phyloP scores from a whole-genome alignment of 2,797 vertebrate species.

The Hafferia zeledoni region DNA sequence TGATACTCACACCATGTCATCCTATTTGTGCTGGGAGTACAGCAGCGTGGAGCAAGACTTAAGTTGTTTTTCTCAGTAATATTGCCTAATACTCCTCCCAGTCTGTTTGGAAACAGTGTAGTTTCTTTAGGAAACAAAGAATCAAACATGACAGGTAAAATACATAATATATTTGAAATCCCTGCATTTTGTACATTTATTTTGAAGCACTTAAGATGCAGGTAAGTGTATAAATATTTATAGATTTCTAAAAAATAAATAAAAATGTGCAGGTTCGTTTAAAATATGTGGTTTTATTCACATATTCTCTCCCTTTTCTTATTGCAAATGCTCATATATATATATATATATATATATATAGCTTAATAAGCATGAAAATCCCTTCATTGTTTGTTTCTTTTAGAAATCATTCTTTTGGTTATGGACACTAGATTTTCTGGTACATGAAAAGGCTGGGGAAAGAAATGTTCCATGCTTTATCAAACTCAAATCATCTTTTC shows the following conservation, averaged over 20 bases:
- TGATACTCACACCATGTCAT: constrained; percentile 79
- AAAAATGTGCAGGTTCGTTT: constrained; percentile 47
- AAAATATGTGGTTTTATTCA: constrained; percentile 36
- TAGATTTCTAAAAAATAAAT: constrained; percentile 60
- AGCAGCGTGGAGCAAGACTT: constrained; percentile 61
- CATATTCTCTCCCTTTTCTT: constrained; percentile 44
- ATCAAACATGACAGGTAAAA: constrained; percentile 58
- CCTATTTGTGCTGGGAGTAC: constrained; percentile 72
- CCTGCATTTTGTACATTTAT: constrained; percentile 49
- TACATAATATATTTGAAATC: constrained; percentile 52
- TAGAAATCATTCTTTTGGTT: constrained; percentile 55
- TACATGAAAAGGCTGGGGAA: constrained; percentile 1
- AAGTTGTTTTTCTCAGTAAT: constrained; percentile 70
- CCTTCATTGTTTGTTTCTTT: constrained; percentile 37
- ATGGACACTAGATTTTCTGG: constrained; percentile 16
- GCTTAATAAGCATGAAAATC: constrained; percentile 65
- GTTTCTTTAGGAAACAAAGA: constrained; percentile 61
- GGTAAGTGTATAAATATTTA: constrained; percentile 66
- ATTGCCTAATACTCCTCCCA: constrained; percentile 64
- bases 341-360: constrained; percentile 12
- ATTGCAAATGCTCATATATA: constrained; percentile 8
- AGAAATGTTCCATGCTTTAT: constrained; percentile 39
- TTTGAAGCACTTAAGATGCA: constrained; percentile 45
- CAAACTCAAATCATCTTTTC: constrained; percentile 35
- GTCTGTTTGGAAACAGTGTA: constrained; percentile 66